Evolutionary conservation across 2,797 vertebrate species (phyloP).

Genomic region (Melanotaenia trifasciata): DNA sequence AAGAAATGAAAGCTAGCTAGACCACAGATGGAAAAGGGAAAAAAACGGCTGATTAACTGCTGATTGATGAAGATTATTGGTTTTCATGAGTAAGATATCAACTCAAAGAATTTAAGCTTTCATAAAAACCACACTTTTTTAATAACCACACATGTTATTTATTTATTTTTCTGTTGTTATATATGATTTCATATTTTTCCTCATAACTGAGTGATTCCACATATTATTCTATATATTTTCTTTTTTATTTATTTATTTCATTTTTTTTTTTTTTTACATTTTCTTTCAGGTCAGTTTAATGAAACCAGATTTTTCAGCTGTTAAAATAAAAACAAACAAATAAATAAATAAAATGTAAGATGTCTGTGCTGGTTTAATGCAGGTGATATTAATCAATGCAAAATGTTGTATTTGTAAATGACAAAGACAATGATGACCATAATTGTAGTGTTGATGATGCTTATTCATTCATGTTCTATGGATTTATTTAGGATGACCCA

Average conservation of each 20-base stretch:
- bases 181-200: too few relatives aligned
- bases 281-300: neutral
- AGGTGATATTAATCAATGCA: neutral
- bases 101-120: too few relatives aligned
- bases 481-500: conserved; percentile 89
- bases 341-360: neutral
- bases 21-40: neutral
- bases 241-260: too few relatives aligned
- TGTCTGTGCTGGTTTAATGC: neutral
- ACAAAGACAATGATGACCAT: too few relatives aligned
- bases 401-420: neutral
- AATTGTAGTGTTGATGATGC: neutral
- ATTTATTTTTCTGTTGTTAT: too few relatives aligned
- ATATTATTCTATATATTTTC: neutral
- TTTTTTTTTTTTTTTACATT: too few relatives aligned
- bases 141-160: too few relatives aligned
- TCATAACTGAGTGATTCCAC: neutral
- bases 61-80: neutral
- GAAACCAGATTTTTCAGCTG: neutral
- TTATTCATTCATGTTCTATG: conserved; percentile 4
- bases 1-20: neutral
- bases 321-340: neutral
- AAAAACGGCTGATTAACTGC: neutral
- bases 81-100: too few relatives aligned
- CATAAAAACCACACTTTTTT: too few relatives aligned